Evolutionary conservation across 2,113 vertebrate species (phyloP), one percentile per base, ranked within the genome.

Genomic region (Halcyon senegalensis): DNA sequence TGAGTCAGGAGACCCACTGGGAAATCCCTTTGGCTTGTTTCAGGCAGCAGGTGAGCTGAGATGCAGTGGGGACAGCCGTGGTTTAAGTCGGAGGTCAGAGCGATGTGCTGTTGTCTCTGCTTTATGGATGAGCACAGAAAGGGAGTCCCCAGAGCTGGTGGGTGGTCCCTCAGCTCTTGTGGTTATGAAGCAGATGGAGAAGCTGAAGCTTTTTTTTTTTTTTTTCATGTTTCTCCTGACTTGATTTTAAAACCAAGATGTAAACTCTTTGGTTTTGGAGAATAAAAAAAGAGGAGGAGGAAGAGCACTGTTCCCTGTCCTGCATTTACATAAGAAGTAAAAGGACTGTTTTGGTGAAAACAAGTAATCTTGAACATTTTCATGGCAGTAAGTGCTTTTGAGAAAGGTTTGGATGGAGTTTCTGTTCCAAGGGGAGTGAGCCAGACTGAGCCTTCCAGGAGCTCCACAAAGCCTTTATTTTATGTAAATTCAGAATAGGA

Each of bases 41-140:
- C 43, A 73, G 70, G 53, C 50, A 39, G 78, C n/a, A 25, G 44
- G 89, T 72, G 86, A 76, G 37, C 48, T 9, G 46, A 41, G 67
- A 11, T 33, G 51, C 28, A 7, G 43, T 11, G 50, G 50, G 60
- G 78, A 48, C 10, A 0, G 3, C 4, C 48, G 7, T 3, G 2
- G 33, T 28, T 78, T 72, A 24, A 87, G 18, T 46, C 19, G 46
- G 46, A 46, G 46, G 20, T 56, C 51, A 53, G 78, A 58, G 78
- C 68, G 30, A 50, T 4, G 2, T 77, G 73, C 60, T 79, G 44
- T 23, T 56, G 44, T 35, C 39, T 41, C 25, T 51, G 35, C 12
- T 33, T 56, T 84, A 30, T 86, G 60, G 16, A 5, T 24, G 84
- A 73, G 72, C 60, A 51, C 46, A 44, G 69, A 43, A 24, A 20